A percentile compares a stretch with the other conserved stretches of the same genome.
phyloP scores from a whole-genome alignment of 2,797 vertebrate species.

The Melanotaenia nigrans region DNA sequence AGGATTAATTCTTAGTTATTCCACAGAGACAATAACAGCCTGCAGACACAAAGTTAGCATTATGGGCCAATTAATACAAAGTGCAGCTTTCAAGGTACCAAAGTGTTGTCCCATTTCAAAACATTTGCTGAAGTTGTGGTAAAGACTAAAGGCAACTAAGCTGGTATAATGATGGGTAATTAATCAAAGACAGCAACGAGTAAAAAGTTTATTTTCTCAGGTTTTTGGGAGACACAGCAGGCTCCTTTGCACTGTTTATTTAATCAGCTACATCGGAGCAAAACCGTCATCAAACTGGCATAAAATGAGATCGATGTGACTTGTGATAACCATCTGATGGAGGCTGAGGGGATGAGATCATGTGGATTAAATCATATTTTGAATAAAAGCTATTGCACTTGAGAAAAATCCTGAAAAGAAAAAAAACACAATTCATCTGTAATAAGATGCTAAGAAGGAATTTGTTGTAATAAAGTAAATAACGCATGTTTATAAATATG shows the following conservation, averaged over 20 bases:
- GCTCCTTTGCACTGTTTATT: slow-evolving; percentile 16
- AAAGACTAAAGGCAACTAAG: slow-evolving; percentile 1
- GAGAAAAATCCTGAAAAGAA: slow-evolving; percentile 41
- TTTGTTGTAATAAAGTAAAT: slow-evolving; percentile 31
- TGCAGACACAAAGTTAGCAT: slow-evolving; percentile 33
- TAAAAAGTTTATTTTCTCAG: slow-evolving; percentile 20
- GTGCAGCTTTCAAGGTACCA: slow-evolving; percentile 51
- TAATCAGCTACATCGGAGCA: slow-evolving; percentile 8
- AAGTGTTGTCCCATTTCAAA: slow-evolving; percentile 59
- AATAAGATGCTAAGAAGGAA: slow-evolving; percentile 47
- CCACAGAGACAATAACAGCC: slow-evolving; percentile 35
- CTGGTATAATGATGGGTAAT: slow-evolving; percentile 8
- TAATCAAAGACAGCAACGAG: slow-evolving; percentile 16
- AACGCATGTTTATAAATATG: not conserved
- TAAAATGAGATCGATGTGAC: slow-evolving; percentile 18
- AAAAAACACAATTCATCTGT: slow-evolving; percentile 37
- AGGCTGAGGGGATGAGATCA: slow-evolving; percentile 5
- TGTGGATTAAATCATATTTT: slow-evolving; percentile 50
- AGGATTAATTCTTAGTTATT: slow-evolving; percentile 43
- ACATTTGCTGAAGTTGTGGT: slow-evolving; percentile 19
- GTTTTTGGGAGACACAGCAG: slow-evolving; percentile 5
- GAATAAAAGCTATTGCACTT: slow-evolving; percentile 64
- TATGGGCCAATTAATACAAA: slow-evolving; percentile 46
- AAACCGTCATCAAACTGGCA: slow-evolving; percentile 30
- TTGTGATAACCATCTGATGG: slow-evolving; percentile 13